Evolutionary conservation across 2,113 vertebrate genomes (phyloP), one percentile per base, ranked within the genome.

Genomic region (Oreochromis aureus): DNA sequence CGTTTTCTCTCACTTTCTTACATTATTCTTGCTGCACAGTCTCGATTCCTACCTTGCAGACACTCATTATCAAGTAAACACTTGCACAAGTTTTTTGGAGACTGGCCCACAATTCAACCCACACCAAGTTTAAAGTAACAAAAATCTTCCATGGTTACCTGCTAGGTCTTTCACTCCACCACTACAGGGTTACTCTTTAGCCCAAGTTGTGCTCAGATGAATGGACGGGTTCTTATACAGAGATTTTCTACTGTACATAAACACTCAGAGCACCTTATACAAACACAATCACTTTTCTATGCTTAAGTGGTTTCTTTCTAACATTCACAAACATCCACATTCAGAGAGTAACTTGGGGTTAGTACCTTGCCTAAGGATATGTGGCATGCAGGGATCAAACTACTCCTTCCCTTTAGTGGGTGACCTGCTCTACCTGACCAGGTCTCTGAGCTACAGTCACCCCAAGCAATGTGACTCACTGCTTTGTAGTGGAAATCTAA

Each of bases 31-130:
- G 16, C 0, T 48, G 16, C 44, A 48, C 22, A 32, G 73, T 53
- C 46, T 53, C 27, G 6, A 78, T 34, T 78, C 27, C 6, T 48
- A 30, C 6, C 24, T 48, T 76, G 15, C 39, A 76, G 41, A 46
- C 69, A 48, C 0, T 3, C 69, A 76, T 27, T 76, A 76, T 30
- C 41, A 76, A 48, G 69, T 48, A 76, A 76, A 76, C 24, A 48
- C 36, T 24, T 46, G 22, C 66, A 73, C 66, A 27, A 27, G 0
- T 27, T 0, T 46, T 73, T 73, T 46, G 39, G 22, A 46, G 0
- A 73, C 41, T 76, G 69, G 69, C 41, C 1, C 41, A 51, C 16
- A 19, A 3, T 78, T 78, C 24, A 51, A 51, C 19, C 24, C 27
- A 51, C 1, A 78, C 27, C 16, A 51, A 78, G 0, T 76, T 30